A percentile compares a stretch with the other conserved stretches of the same genome.
These are phyloP conservation scores for Heteractis magnifica DNA, from an alignment of 92 coral and sea anemone genomes.

Conservation along the genomic window DNA sequence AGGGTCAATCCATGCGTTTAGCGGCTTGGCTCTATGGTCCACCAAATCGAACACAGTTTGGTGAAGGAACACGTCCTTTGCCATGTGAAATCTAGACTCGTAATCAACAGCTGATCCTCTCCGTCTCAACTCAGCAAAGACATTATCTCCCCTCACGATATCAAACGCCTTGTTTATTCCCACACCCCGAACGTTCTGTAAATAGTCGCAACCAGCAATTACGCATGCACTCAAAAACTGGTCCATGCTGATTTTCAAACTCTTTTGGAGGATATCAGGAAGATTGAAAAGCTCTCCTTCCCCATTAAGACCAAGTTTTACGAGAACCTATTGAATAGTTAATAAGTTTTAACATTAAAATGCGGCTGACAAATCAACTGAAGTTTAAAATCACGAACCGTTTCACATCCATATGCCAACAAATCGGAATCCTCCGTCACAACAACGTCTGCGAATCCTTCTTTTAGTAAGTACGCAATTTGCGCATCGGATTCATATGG, in stretches of 20 bases:
- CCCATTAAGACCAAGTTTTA: not conserved
- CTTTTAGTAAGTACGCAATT: not conserved
- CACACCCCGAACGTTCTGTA: constrained; percentile 5
- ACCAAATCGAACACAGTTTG: not conserved
- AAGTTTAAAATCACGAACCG: too few species aligned
- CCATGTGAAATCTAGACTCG: not conserved
- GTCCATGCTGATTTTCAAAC: not conserved
- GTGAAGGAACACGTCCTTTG: constrained; percentile 5
- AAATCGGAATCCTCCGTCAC: constrained; percentile 7
- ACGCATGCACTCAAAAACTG: not conserved
- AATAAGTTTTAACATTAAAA: not conserved
- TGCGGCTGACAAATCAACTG: too few species aligned
- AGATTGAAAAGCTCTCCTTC: not conserved
- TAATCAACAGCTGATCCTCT: not conserved
- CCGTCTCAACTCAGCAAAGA: not conserved
- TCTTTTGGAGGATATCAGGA: not conserved
- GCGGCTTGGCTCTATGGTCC: not conserved
- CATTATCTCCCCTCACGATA: not conserved
- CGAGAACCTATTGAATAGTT: not conserved
- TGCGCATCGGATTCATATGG: constrained; percentile 17
- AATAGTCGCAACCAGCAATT: constrained; percentile 12
- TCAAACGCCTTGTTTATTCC: constrained; percentile 17
- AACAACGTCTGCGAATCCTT: not conserved
- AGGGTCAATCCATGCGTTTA: not conserved
- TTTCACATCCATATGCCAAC: constrained; percentile 7